A percentile compares a stretch with the other conserved stretches of the same genome.
phyloP scores from a whole-genome alignment of 92 coral and sea anemone species.

The Palythoa grandis region DNA sequence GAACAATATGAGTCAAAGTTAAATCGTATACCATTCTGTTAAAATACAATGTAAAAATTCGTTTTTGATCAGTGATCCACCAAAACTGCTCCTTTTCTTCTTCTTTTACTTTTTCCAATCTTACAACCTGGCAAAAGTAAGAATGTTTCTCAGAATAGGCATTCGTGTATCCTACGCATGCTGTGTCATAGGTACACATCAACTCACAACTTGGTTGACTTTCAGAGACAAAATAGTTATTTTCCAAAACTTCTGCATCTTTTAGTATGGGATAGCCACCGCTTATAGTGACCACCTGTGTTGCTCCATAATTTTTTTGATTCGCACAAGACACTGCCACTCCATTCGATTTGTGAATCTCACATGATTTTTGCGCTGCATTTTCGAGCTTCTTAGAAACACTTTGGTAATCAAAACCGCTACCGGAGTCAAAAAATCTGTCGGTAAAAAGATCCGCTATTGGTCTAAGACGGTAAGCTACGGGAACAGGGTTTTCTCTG shows the following conservation, averaged over 20 bases:
- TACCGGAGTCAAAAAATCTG: no score
- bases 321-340: background rate
- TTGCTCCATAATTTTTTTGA: no score
- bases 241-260: background rate
- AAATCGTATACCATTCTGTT: background rate
- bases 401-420: background rate
- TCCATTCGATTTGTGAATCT: background rate
- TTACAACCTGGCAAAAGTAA: background rate
- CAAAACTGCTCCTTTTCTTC: background rate
- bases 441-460: no score
- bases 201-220: background rate
- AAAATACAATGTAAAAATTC: background rate
- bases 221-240: background rate
- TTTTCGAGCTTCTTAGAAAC: background rate
- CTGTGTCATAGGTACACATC: background rate
- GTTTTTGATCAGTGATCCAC: no score
- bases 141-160: background rate
- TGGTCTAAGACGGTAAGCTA: no score
- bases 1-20: background rate
- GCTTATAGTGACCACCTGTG: background rate
- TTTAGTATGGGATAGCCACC: background rate
- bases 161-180: background rate
- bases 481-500: no score
- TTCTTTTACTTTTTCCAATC: no score
- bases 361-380: constrained; percentile 3